Percentiles rank a stretch among this genome's conserved stretches.
These are phyloP conservation scores for Periplaneta americana DNA, from an alignment of 1,140 invertebrate species.

Conservation along the genomic window DNA sequence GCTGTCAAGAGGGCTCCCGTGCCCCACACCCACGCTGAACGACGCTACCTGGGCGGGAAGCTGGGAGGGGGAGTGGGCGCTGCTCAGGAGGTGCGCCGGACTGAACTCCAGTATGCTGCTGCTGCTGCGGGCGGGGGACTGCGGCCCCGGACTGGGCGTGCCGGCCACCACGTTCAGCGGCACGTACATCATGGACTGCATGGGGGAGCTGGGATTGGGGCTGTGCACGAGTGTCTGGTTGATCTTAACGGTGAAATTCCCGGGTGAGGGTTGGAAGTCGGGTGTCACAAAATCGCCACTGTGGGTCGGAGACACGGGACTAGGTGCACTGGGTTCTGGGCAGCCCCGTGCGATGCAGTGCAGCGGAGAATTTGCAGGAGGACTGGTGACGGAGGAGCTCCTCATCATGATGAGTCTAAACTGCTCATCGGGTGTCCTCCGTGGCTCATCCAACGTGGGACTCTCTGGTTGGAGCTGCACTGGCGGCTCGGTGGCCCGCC, in stretches of 20 bases:
- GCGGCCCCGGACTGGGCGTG: neutral
- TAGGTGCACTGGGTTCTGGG: neutral
- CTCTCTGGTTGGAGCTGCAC: neutral
- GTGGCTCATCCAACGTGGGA: neutral
- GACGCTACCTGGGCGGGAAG: neutral
- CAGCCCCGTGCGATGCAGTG: neutral
- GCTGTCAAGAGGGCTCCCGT: neutral
- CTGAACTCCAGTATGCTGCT: neutral
- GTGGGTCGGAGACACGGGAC: neutral
- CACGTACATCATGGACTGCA: neutral
- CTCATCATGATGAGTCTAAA: constrained; percentile 1
- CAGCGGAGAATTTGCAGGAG: neutral
- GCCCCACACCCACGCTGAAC: neutral
- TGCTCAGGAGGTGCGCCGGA: neutral
- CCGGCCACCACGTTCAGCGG: neutral
- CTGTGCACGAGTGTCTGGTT: neutral
- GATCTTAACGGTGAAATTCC: neutral
- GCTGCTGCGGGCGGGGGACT: neutral
- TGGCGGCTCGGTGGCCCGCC: neutral
- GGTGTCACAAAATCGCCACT: neutral
- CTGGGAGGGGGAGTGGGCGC: neutral
- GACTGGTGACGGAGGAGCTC: neutral
- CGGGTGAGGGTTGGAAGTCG: neutral
- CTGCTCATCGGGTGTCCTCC: constrained; percentile 1
- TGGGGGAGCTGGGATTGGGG: neutral